Percentiles rank a stretch among this genome's conserved stretches.
Evolutionary conservation across 2,113 vertebrate species (phyloP).

Genomic region (Pheucticus melanocephalus): DNA sequence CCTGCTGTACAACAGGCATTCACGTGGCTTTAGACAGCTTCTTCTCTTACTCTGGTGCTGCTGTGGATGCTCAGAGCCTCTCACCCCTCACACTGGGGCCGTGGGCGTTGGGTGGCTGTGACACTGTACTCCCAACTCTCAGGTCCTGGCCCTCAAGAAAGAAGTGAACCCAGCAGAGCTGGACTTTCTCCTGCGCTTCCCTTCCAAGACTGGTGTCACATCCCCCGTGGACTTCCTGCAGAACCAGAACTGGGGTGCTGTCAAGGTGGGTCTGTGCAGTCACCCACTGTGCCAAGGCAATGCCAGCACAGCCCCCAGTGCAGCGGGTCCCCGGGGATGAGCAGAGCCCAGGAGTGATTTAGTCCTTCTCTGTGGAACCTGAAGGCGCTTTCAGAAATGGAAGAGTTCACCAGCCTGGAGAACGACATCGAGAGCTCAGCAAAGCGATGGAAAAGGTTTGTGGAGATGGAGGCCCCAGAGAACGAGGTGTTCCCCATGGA

Average conservation of each 20-base stretch:
- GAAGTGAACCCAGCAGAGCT: constrained; percentile 69
- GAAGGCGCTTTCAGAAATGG: constrained; percentile 76
- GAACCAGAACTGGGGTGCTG: constrained; percentile 72
- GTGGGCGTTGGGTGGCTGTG: rapidly evolving
- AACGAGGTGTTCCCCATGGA: constrained; percentile 76
- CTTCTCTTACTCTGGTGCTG: neutral
- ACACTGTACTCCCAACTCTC: rapidly evolving
- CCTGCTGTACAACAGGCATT: neutral
- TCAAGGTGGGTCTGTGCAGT: constrained; percentile 66
- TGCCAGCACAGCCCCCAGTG: rapidly evolving
- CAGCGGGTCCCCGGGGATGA: rapidly evolving
- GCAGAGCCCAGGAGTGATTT: neutral
- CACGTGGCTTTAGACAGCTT: rapidly evolving
- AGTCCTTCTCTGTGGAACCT: neutral
- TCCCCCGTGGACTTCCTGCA: constrained; percentile 76
- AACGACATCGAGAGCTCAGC: constrained; percentile 72
- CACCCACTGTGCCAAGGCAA: rapidly evolving
- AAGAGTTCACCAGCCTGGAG: constrained; percentile 76
- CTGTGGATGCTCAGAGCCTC: neutral
- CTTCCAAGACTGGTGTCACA: constrained; percentile 43
- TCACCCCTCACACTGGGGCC: rapidly evolving
- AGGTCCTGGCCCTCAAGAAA: constrained; percentile 74
- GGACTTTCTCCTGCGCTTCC: constrained; percentile 77
- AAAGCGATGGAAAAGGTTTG: constrained; percentile 78
- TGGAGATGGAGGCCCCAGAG: constrained; percentile 73